Conservation (phyloP, 2,113 vertebrate species). For the Nycticebus coucang region DNA sequence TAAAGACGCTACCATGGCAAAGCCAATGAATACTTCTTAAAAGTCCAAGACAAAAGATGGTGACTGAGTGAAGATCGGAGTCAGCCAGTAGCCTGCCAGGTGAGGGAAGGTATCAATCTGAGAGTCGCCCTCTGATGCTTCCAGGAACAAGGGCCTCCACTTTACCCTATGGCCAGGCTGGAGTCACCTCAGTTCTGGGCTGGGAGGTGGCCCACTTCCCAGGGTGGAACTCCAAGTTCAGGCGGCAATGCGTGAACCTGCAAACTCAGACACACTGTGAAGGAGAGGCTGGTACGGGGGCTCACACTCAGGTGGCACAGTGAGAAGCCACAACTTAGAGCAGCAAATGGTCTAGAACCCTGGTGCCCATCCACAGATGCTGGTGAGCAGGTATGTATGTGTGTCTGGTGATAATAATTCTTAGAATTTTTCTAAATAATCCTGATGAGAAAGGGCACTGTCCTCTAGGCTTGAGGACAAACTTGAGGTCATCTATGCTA, state of each 20-base stretch:
- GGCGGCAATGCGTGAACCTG: accelerated
- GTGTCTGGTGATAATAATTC: neutral
- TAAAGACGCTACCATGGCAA: constrained; percentile 1
- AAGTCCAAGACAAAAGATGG: constrained; percentile 38
- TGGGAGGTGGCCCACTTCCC: neutral
- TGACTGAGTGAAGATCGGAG: neutral
- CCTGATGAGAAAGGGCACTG: neutral
- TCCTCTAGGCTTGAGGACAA: too few relatives aligned
- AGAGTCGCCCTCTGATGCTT: neutral
- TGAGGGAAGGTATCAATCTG: accelerated
- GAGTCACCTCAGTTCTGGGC: too few relatives aligned
- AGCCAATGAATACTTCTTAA: neutral
- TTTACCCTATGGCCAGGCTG: neutral
- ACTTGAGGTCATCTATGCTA: too few relatives aligned
- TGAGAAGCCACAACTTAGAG: neutral
- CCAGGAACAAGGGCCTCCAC: too few relatives aligned
- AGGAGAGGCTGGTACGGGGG: neutral
- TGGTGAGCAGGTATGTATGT: neutral
- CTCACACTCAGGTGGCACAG: accelerated
- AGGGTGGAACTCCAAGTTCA: neutral
- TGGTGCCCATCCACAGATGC: neutral
- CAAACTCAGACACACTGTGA: accelerated
- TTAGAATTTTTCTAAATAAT: neutral
- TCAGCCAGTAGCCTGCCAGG: neutral
- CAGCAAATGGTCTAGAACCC: neutral